Base-by-base conservation (phyloP, 2,113 vertebrate species). In the Herpetotheres cachinnans region DNA sequence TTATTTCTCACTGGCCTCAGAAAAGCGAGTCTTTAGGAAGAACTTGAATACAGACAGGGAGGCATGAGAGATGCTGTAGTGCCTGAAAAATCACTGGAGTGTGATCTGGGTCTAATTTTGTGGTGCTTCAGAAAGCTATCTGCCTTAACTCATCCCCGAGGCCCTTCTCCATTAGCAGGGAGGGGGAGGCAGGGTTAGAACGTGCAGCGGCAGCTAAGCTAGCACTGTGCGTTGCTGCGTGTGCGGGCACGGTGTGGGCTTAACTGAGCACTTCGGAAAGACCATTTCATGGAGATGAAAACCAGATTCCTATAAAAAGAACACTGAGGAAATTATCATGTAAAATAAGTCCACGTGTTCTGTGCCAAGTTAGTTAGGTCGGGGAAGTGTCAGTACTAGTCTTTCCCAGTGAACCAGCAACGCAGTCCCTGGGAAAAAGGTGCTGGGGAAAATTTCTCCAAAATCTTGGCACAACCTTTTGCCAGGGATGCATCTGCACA, bases 171-270 rank as follows among this genome's bases (percentile, higher is more conserved):
- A 6, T 3, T 1, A 30, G 54, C 72, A 42, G 46, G 27, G 30
- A 77, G 42, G 10, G 16, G 21, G 16, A 74, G 42, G 55, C 50
- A 65, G 72, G 62, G 49, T 4, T 1, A 30, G 71, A 56, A 30
- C 1, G 5, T 16, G 49, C 52, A n/a, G 86, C 1, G 0, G 56
- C 3, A 59, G 46, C 77, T 36, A 38, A 71, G 27, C 29, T 1
- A 25, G 62, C 32, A 13, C 59, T 3, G 16, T 2, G 24, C 6
- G 4, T 0, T 38, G 36, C 59, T 44, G 34, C 4, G 1, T 1
- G 3, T 3, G 18, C 3, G 3, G 56, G 78, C 32, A 36, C 19
- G 25, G 32, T 4, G 16, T 17, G 50, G 58, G 58, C 16, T 55
- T 67, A 55, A 56, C 55, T 2, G 19, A 73, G 61, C 14, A 3